Base-by-base conservation (phyloP, 2,888 invertebrate species). In the Polymixis lichenea region DNA sequence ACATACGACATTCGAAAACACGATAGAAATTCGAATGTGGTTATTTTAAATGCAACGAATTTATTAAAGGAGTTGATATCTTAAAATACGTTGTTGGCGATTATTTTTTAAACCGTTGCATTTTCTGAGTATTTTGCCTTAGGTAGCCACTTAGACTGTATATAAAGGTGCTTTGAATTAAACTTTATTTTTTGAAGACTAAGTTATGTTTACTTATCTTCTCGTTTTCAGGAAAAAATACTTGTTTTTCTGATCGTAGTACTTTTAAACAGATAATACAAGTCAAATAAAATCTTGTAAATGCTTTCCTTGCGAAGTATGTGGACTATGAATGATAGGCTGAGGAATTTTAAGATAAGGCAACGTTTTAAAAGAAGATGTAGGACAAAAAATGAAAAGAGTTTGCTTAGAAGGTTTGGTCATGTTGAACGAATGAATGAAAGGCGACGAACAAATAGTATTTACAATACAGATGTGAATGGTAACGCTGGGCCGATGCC, bases 1-100 rank as follows among this genome's bases (percentile, higher is more conserved):
- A 71, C 6, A 38, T 65, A 38, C 69, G n/a, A 72, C 61, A 60
- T 51, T 66, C 56, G 46, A 75, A 46, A 72, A 69, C 32, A 64
- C 38, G 55, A 51, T 58, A 75, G 53, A 56, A 49, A 67, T 72
- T 80, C 62, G 38, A 68, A 51, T 46, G 49, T 19, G n/a, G 38
- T 65, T 72, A 68, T 75, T 55, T 74, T 61, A 43, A 70, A 58
- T 13, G 17, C 15, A 46, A 72, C 17, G n/a, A 70, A 77, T 67
- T 68, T 73, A 71, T 64, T 60, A 56, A 51, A 15, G 3, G 46
- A 55, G 49, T 28, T 43, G 28, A 15, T 65, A n/a, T 61, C 28
- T 55, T 65, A 22, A n/a, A 81, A 64, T 22, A 38, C 11, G 0
- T 43, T 46, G 8, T 19, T 56, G 11, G 22, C n/a, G 7, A 51